Conservation (phyloP, 2,797 vertebrate species). For the Galagoides demidoff region DNA sequence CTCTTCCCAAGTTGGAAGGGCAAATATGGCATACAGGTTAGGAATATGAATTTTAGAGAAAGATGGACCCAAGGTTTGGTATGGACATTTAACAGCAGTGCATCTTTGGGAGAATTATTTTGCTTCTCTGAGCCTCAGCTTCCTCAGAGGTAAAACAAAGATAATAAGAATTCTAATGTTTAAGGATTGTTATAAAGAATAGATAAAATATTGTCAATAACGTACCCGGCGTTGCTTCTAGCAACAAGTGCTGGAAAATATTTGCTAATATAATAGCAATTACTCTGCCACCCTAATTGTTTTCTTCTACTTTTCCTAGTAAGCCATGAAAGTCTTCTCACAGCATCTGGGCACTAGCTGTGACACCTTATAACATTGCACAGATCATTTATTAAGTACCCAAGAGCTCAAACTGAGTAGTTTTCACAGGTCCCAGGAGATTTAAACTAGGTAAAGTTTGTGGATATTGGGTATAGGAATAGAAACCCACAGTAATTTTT, state of each 20-base stretch:
- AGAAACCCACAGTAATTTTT: constrained; percentile 45
- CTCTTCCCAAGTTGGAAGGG: neutral
- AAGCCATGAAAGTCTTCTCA: neutral
- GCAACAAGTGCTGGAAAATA: neutral
- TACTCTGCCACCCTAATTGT: neutral
- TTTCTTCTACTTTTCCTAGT: neutral
- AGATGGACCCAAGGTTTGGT: neutral
- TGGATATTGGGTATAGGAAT: neutral
- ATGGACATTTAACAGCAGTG: neutral
- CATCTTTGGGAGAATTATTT: constrained; percentile 33
- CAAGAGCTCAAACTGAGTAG: neutral
- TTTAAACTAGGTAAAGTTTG: neutral
- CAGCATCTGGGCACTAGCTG: neutral
- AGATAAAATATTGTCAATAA: constrained; percentile 40
- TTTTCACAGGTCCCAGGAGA: neutral
- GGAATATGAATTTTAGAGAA: neutral
- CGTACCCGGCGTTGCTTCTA: neutral
- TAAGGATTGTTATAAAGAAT: neutral
- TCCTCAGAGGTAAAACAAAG: constrained; percentile 31
- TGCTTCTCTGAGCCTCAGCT: neutral
- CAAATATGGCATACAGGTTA: neutral
- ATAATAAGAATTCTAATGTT: constrained; percentile 21
- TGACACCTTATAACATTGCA: neutral
- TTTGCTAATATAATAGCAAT: neutral
- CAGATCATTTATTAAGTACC: neutral